Percentiles rank a stretch among this genome's conserved stretches.
Evolutionary conservation across 2,888 invertebrate genomes (phyloP).

Genomic region (Tetheella fluctuosa): DNA sequence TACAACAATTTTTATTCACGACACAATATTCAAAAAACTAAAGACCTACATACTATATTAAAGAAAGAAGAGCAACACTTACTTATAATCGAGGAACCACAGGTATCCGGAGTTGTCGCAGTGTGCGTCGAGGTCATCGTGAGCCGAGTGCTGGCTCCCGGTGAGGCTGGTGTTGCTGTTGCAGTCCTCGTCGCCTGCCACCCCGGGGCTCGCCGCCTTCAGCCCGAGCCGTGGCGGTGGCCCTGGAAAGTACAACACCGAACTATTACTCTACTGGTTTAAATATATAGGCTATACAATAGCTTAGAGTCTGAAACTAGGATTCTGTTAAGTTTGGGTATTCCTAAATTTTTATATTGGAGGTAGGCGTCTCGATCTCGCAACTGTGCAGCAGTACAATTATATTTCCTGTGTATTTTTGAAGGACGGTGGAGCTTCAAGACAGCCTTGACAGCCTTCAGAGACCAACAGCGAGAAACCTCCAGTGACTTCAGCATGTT

Average conservation of each 20-base stretch:
- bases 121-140: conserved; percentile 79
- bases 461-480: too few species aligned
- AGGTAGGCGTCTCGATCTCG: too few species aligned
- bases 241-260: conserved; percentile 62
- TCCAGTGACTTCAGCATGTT: too few species aligned
- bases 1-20: too few species aligned
- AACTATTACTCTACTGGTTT: conserved; percentile 10
- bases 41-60: not conserved
- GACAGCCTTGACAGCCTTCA: too few species aligned
- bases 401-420: too few species aligned
- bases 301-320: too few species aligned
- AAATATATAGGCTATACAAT: not conserved
- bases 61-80: conserved; percentile 47
- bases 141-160: conserved; percentile 76
- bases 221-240: conserved; percentile 83
- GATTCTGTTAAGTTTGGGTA: too few species aligned
- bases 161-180: conserved; percentile 82
- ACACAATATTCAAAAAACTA: not conserved
- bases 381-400: too few species aligned
- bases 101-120: conserved; percentile 95
- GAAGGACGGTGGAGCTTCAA: too few species aligned
- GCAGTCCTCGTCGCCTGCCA: conserved; percentile 77
- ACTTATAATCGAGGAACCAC: conserved; percentile 96
- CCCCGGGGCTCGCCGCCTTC: conserved; percentile 82
- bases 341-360: too few species aligned